Evolutionary conservation across 2,113 vertebrate genomes (phyloP).

Genomic region (Seriola aureovittata): DNA sequence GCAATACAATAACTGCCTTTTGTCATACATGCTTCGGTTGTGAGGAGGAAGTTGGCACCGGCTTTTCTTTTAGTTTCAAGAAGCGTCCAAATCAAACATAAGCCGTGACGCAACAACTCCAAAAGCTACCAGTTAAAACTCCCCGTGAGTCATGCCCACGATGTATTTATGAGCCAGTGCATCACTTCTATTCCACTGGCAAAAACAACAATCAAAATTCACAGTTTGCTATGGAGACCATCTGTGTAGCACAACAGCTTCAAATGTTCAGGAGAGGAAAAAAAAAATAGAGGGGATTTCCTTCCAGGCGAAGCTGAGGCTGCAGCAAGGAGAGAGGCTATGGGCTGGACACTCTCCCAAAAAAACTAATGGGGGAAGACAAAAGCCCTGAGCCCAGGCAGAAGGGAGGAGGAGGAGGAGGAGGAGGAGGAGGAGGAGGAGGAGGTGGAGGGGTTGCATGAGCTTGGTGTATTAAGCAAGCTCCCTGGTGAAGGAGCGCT

Average conservation of each 20-base stretch:
- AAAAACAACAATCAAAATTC: constrained; percentile 52
- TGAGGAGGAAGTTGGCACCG: constrained; percentile 34
- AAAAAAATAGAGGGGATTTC: constrained; percentile 64
- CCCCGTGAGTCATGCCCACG: constrained; percentile 48
- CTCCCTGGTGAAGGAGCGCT: constrained; percentile 57
- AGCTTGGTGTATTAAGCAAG: constrained; percentile 42
- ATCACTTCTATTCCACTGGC: constrained; percentile 60
- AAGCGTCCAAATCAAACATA: constrained; percentile 45
- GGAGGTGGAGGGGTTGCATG: constrained; percentile 3
- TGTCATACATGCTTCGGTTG: constrained; percentile 31
- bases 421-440: not conserved
- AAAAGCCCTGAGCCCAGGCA: constrained; percentile 48
- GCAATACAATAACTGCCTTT: not conserved
- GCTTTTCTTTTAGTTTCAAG: constrained; percentile 26
- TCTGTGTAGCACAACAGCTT: constrained; percentile 54
- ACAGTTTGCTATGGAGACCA: constrained; percentile 72
- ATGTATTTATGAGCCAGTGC: constrained; percentile 38
- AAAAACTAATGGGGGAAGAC: constrained; percentile 52
- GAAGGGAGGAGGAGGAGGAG: constrained; percentile 1
- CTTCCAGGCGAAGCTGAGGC: constrained; percentile 43
- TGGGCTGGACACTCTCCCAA: constrained; percentile 49
- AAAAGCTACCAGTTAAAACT: constrained; percentile 44
- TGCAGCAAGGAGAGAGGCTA: constrained; percentile 36
- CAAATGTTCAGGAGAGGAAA: constrained; percentile 40
- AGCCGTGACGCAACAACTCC: constrained; percentile 45